Conservation (phyloP, 2,888 invertebrate genomes). For the Maniola hyperantus region DNA sequence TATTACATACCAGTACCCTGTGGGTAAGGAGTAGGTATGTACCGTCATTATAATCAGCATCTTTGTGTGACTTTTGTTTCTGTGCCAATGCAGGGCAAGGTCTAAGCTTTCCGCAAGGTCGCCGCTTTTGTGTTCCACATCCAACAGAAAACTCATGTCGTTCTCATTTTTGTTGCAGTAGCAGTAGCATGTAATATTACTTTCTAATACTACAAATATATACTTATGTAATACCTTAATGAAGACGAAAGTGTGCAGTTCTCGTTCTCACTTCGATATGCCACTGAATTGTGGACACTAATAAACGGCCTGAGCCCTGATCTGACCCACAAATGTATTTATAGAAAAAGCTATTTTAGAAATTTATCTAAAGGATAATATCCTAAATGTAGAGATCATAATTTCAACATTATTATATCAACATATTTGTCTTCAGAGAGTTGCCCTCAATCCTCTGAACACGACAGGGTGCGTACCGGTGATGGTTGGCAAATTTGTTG, state of each 20-base stretch:
- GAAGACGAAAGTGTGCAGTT: not conserved
- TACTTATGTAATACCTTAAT: not conserved
- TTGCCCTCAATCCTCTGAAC: too few relatives aligned
- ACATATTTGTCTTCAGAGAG: too few relatives aligned
- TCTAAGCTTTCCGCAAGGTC: slow-evolving; percentile 26
- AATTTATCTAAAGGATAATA: too few relatives aligned
- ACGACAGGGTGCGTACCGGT: too few relatives aligned
- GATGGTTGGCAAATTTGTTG: too few relatives aligned
- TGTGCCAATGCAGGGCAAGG: slow-evolving; percentile 32
- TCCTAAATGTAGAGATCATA: too few relatives aligned
- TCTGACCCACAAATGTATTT: too few relatives aligned
- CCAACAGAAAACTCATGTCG: slow-evolving; percentile 22
- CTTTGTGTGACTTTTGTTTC: slow-evolving; percentile 31
- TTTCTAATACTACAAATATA: slow-evolving; percentile 4
- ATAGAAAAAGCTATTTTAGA: too few relatives aligned
- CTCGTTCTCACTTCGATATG: too few relatives aligned
- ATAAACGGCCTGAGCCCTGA: too few relatives aligned
- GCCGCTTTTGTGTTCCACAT: slow-evolving; percentile 18
- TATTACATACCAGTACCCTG: not conserved
- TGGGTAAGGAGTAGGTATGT: slow-evolving; percentile 11
- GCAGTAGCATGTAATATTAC: slow-evolving; percentile 22
- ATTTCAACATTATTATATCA: too few relatives aligned
- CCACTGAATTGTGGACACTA: too few relatives aligned
- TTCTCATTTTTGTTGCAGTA: slow-evolving; percentile 22
- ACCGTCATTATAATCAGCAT: slow-evolving; percentile 31